Conservation (phyloP, 1,140 invertebrate species). For the Dinothrombium tinctorium region DNA sequence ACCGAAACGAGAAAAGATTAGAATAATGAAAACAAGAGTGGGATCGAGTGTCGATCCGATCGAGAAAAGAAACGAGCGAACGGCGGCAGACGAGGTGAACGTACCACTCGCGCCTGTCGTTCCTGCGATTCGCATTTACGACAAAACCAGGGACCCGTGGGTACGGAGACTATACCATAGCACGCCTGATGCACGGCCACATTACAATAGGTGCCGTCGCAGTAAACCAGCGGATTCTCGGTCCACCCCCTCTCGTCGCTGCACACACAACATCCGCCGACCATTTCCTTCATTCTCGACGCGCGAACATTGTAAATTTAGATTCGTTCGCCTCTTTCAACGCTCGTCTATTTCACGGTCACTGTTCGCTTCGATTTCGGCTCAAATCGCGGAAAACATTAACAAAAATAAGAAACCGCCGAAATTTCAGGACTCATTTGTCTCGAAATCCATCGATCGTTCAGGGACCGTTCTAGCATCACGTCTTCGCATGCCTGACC, state of each 20-base stretch:
- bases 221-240: slow-evolving; percentile 94
- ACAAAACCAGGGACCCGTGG: slow-evolving; percentile 91
- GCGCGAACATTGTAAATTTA: too few relatives aligned
- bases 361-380: too few relatives aligned
- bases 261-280: slow-evolving; percentile 97
- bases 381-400: too few relatives aligned
- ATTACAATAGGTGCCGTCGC: slow-evolving; percentile 87
- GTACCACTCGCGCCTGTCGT: slow-evolving; percentile 57
- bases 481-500: too few relatives aligned
- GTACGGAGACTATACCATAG: slow-evolving; percentile 66
- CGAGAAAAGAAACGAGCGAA: not conserved
- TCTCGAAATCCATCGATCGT: too few relatives aligned
- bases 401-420: too few relatives aligned
- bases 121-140: slow-evolving; percentile 89
- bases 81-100: slow-evolving; percentile 19
- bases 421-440: too few relatives aligned
- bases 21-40: not conserved
- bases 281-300: slow-evolving; percentile 90
- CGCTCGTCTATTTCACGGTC: too few relatives aligned
- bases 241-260: slow-evolving; percentile 93
- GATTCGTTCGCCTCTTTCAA: too few relatives aligned
- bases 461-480: too few relatives aligned
- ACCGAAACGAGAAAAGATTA: slow-evolving; percentile 20
- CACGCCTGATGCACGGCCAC: slow-evolving; percentile 92
- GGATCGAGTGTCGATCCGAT: not conserved